A percentile compares a stretch with the other conserved stretches of the same genome.
phyloP scores from a whole-genome alignment of 1,140 invertebrate species.

The Pseudomyrmex gracilis region DNA sequence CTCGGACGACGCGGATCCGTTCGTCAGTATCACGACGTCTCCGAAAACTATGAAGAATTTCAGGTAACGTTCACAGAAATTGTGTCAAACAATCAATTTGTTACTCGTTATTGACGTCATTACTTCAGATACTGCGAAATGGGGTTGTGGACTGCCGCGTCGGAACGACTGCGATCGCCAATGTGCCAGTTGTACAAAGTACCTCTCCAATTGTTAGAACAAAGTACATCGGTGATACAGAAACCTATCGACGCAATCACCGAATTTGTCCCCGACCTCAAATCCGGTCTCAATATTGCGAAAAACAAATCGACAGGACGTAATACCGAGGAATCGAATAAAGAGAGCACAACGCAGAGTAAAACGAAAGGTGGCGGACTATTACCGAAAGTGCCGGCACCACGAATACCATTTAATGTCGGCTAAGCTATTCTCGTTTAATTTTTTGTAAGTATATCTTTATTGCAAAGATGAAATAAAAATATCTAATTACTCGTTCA shows the following conservation, averaged over 20 bases:
- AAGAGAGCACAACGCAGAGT: background rate
- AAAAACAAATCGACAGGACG: background rate
- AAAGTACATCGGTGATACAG: conserved; percentile 52
- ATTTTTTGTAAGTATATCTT: conserved; percentile 8
- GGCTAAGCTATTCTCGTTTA: conserved; percentile 22
- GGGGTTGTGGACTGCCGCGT: conserved; percentile 87
- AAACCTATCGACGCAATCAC: conserved; percentile 8
- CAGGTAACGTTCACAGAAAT: conserved; percentile 78
- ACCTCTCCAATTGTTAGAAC: conserved; percentile 66
- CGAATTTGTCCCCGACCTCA: background rate
- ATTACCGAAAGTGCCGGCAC: conserved; percentile 14
- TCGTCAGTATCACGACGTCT: conserved; percentile 85
- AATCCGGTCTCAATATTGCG: background rate
- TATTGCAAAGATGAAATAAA: conserved; percentile 20
- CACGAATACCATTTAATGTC: conserved; percentile 20
- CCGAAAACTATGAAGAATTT: conserved; percentile 85
- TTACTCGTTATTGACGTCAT: conserved; percentile 2
- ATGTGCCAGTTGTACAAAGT: conserved; percentile 79
- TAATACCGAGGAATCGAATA: background rate
- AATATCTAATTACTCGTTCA: conserved; percentile 38
- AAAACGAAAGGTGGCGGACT: background rate
- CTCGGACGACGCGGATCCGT: conserved; percentile 83
- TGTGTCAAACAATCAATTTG: background rate
- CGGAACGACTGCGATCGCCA: conserved; percentile 84
- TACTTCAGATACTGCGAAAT: conserved; percentile 86